phyloP scores from a whole-genome alignment of 2,797 vertebrate genomes.

The Zalophus californianus region DNA sequence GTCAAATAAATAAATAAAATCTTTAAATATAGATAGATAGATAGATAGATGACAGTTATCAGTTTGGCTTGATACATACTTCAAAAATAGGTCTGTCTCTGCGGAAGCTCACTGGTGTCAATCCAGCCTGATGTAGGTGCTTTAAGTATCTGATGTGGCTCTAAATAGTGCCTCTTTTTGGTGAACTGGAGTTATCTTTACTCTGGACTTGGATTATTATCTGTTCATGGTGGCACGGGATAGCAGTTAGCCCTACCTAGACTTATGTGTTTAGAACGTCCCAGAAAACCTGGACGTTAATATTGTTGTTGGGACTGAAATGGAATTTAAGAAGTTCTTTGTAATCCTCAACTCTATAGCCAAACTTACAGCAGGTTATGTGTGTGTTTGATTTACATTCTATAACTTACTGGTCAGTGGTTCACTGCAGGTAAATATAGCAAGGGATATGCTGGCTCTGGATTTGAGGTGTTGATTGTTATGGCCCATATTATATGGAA shows the following conservation, averaged over 20 bases:
- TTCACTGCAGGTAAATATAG: conserved; percentile 27
- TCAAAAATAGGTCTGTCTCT: conserved; percentile 6
- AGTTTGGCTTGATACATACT: conserved; percentile 1
- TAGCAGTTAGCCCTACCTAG: not conserved
- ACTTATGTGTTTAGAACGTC: not conserved
- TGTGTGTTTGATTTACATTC: conserved; percentile 31
- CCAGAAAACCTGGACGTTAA: not conserved
- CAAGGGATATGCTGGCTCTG: not conserved
- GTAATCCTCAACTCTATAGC: not conserved
- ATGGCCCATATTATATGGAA: not conserved
- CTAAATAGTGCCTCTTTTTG: conserved; percentile 8
- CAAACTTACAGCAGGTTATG: not conserved
- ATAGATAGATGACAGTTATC: not conserved
- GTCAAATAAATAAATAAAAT: too few relatives aligned
- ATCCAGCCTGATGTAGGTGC: not conserved
- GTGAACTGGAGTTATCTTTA: not conserved
- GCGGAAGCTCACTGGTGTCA: not conserved
- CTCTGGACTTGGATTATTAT: not conserved
- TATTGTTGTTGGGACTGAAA: not conserved
- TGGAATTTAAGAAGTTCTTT: conserved; percentile 17
- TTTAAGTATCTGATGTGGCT: conserved; percentile 1
- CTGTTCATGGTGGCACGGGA: not conserved
- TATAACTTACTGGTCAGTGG: not conserved
- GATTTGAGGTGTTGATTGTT: not conserved
- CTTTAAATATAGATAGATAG: not conserved